Conservation (phyloP, 2,797 vertebrate species). For the Poecilia picta region DNA sequence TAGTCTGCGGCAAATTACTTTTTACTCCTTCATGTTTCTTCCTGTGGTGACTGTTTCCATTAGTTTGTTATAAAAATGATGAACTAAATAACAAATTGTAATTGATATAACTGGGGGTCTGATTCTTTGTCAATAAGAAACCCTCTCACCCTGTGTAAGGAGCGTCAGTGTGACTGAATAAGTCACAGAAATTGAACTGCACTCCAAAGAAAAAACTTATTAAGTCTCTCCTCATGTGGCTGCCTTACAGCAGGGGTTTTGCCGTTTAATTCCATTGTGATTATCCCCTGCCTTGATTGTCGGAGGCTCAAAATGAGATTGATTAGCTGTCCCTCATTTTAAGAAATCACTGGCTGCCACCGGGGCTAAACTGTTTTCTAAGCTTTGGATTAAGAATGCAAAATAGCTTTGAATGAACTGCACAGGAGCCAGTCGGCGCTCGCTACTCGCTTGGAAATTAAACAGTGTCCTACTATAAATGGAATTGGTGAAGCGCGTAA, state of each 20-base stretch:
- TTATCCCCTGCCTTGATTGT: slow-evolving; percentile 64
- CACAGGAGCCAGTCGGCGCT: slow-evolving; percentile 26
- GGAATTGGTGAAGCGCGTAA: slow-evolving; percentile 44
- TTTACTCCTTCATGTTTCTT: slow-evolving; percentile 35
- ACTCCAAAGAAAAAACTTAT: slow-evolving; percentile 45
- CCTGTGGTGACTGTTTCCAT: slow-evolving; percentile 37
- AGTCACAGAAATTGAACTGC: slow-evolving; percentile 48
- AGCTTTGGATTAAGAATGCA: slow-evolving; percentile 49
- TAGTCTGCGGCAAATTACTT: slow-evolving; percentile 25
- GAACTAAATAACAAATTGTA: slow-evolving; percentile 55
- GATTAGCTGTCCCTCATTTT: slow-evolving; percentile 68
- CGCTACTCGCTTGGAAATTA: slow-evolving; percentile 31
- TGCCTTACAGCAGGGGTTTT: slow-evolving; percentile 55
- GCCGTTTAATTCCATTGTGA: slow-evolving; percentile 59
- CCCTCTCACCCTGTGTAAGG: slow-evolving; percentile 47
- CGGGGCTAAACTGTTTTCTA: slow-evolving; percentile 50
- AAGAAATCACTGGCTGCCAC: slow-evolving; percentile 55
- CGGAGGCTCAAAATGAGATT: slow-evolving; percentile 67
- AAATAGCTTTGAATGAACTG: slow-evolving; percentile 43
- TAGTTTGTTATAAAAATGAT: slow-evolving; percentile 37
- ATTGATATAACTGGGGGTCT: slow-evolving; percentile 58
- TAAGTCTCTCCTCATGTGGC: slow-evolving; percentile 52
- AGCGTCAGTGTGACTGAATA: slow-evolving; percentile 51
- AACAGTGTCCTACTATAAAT: slow-evolving; percentile 46
- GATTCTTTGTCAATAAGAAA: slow-evolving; percentile 70